A percentile compares a stretch with the other conserved stretches of the same genome.
phyloP scores from a whole-genome alignment of 2,113 vertebrate genomes.

The Oreochromis aureus region DNA sequence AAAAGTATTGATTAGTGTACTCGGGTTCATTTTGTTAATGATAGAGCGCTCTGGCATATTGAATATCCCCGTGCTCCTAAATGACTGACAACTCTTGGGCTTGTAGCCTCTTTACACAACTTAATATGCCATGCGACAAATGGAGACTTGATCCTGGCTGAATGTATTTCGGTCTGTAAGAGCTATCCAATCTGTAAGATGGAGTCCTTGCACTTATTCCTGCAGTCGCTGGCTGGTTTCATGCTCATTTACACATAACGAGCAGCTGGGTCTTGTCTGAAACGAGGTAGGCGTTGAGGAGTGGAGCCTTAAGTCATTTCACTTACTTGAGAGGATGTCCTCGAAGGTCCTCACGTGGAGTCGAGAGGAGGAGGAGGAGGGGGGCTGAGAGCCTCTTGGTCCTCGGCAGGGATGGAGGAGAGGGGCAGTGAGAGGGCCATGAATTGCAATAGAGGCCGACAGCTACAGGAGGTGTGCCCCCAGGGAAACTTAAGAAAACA shows the following conservation, averaged over 20 bases:
- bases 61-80: conserved; percentile 30
- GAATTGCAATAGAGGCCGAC: conserved; percentile 7
- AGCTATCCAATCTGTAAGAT: conserved; percentile 47
- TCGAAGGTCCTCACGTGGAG: conserved; percentile 43
- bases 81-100: conserved; percentile 21
- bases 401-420: conserved; percentile 11
- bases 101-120: conserved; percentile 28
- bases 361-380: conserved; percentile 6
- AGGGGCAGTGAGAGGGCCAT: conserved; percentile 6
- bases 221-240: conserved; percentile 14
- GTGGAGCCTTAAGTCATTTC: conserved; percentile 52
- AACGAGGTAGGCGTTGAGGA: conserved; percentile 59
- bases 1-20: neutral
- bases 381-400: conserved; percentile 39
- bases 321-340: conserved; percentile 53
- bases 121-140: conserved; percentile 50
- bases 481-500: conserved; percentile 28
- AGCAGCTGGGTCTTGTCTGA: conserved; percentile 39
- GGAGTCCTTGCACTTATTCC: conserved; percentile 25
- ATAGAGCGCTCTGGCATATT: conserved; percentile 11
- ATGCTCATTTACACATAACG: conserved; percentile 59
- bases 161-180: conserved; percentile 42
- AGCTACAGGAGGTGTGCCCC: neutral
- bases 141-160: conserved; percentile 43
- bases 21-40: conserved; percentile 10